Conservation (phyloP, 1,140 invertebrate species). For the Ericerus pela region DNA sequence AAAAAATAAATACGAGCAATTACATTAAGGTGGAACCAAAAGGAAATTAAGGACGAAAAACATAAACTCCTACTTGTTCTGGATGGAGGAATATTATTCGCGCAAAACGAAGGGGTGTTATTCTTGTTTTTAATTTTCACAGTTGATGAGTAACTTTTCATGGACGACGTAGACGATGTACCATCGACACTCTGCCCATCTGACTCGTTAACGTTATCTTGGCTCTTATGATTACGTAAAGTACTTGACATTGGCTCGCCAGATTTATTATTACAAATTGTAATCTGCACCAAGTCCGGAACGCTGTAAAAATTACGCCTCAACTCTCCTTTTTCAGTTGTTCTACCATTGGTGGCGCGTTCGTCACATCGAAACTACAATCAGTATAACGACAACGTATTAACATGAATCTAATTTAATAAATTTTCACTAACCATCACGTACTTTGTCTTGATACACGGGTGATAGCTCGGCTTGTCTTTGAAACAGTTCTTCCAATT, state of each 20-base stretch:
- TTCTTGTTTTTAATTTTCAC: neutral
- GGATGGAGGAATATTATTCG: too few species aligned
- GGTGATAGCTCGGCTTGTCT: conserved; percentile 36
- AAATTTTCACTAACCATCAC: too few species aligned
- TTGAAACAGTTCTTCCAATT: conserved; percentile 80
- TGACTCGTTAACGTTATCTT: neutral
- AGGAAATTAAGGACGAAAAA: too few species aligned
- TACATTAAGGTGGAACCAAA: too few species aligned
- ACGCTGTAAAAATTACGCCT: conserved; percentile 5
- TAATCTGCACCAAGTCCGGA: neutral
- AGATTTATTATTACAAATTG: neutral
- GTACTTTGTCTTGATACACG: neutral
- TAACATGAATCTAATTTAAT: too few species aligned
- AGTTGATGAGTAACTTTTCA: neutral
- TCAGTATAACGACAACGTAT: too few species aligned
- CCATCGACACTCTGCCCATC: too few species aligned
- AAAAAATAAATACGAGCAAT: neutral
- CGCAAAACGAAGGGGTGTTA: too few species aligned
- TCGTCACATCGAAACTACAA: too few species aligned
- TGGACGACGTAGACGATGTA: neutral
- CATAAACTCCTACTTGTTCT: too few species aligned
- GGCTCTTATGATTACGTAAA: conserved; percentile 4
- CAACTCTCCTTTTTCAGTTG: neutral
- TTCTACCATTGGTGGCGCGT: too few species aligned
- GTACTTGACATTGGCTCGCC: neutral